Evolutionary conservation across 2,113 vertebrate genomes (phyloP), one percentile per base, ranked within the genome.

Genomic region (Charadrius vociferus): DNA sequence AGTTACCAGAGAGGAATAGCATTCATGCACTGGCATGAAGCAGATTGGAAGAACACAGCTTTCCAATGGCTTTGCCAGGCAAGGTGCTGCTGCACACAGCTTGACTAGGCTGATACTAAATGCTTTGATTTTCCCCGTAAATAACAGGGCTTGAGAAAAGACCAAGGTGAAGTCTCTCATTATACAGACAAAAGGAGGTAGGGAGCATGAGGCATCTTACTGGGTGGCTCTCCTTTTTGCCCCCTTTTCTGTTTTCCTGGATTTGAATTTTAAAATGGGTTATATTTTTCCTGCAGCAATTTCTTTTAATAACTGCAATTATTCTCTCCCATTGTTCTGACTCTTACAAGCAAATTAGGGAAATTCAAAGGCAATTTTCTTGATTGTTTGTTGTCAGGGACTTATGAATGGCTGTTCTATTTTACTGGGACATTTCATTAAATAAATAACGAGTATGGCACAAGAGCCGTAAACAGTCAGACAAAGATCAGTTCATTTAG

Each of bases 281-380:
- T 86, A 66, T 96, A 91, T 94, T 96, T 97, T 93, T 92, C 91
- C 90, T 91, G 95, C 56, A 89, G 94, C 92, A 93, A 94, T 96
- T 98, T 95, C 85, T 94, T 95, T 88, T 97, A 97, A 97, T 97
- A 98, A 97, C 68, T 53, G 62, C 90, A 95, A 97, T 97, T 97
- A 95, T 93, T 90, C 68, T 95, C 89, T 91, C 72, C 22, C 37
- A 95, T 97, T 97, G 81, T 97, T 96, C 79, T 95, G 95, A 84
- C 56, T 92, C 81, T 95, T 90, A 86, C 61, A 74, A 91, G 93
- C 34, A 93, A 97, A 96, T 97, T 96, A 97, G 90, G 32, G 52
- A 91, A 97, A 98, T 96, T 97, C 93, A 96, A 93, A 96, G 74
- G 91, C 81, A 97, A 95, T 97, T 97, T 98, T 97, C 83, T 30